A percentile compares a stretch with the other conserved stretches of the same genome.
These are phyloP conservation scores for Tragelaphus strepsiceros DNA, from an alignment of 2,113 vertebrate genomes.

Conservation along the genomic window DNA sequence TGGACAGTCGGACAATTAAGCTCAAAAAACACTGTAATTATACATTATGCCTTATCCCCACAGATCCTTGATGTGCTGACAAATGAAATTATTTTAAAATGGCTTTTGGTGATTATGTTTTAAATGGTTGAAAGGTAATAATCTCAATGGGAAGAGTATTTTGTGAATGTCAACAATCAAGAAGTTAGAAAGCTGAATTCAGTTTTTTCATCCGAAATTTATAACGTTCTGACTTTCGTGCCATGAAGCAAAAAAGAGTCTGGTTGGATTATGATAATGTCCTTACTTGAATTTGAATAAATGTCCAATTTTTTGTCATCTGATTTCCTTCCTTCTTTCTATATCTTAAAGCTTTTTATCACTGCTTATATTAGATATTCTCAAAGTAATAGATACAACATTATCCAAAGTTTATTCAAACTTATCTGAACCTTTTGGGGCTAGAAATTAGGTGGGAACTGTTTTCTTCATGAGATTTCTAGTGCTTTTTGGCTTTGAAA, in stretches of 20 bases:
- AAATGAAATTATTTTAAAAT: slow-evolving; percentile 9
- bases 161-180: not conserved
- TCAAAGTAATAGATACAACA: slow-evolving; percentile 43
- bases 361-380: slow-evolving; percentile 30
- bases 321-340: slow-evolving; percentile 28
- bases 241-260: not conserved
- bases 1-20: not conserved
- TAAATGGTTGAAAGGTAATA: slow-evolving; percentile 24
- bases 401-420: slow-evolving; percentile 74
- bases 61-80: not conserved
- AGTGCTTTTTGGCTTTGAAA: slow-evolving; percentile 74
- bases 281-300: slow-evolving; percentile 18
- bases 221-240: not conserved
- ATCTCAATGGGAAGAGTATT: not conserved
- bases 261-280: not conserved
- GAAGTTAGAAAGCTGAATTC: slow-evolving; percentile 14
- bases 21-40: not conserved
- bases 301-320: slow-evolving; percentile 26
- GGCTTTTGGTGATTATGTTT: not conserved
- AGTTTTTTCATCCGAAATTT: not conserved
- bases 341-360: slow-evolving; percentile 1
- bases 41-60: not conserved
- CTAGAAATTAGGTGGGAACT: slow-evolving; percentile 70
- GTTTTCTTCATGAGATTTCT: slow-evolving; percentile 74
- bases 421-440: slow-evolving; percentile 71